A percentile compares a stretch with the other conserved stretches of the same genome.
These are phyloP conservation scores for Plestiodon gilberti DNA, from an alignment of 2,113 vertebrate species.

Conservation along the genomic window DNA sequence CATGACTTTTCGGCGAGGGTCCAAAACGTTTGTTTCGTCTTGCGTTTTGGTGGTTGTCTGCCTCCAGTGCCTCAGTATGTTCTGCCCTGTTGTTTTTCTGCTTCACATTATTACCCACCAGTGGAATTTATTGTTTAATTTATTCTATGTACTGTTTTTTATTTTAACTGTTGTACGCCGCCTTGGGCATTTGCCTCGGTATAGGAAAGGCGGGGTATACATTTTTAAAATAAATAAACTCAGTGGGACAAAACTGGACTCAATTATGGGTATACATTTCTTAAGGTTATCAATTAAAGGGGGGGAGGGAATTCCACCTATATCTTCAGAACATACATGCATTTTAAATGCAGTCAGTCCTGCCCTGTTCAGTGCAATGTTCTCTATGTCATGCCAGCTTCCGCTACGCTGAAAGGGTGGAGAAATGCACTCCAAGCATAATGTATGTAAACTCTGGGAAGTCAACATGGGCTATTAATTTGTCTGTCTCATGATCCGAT, in stretches of 20 bases:
- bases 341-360: not conserved
- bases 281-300: not conserved
- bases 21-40: too few relatives aligned
- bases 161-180: too few relatives aligned
- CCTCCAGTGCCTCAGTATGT: too few relatives aligned
- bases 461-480: conserved; percentile 89
- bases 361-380: conserved; percentile 25
- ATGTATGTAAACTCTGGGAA: conserved; percentile 92
- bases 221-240: too few relatives aligned
- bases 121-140: too few relatives aligned
- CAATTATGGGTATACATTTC: conserved; percentile 81
- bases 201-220: too few relatives aligned
- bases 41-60: too few relatives aligned
- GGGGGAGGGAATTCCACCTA: not conserved
- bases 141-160: too few relatives aligned
- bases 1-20: too few relatives aligned
- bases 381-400: conserved; percentile 73
- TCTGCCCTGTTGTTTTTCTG: too few relatives aligned
- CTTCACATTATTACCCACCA: too few relatives aligned
- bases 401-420: conserved; percentile 73
- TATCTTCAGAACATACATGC: not conserved
- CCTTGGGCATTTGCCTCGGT: too few relatives aligned
- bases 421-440: conserved; percentile 88
- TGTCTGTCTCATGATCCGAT: conserved; percentile 88
- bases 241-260: conserved; percentile 88